Percentiles rank a stretch among this genome's conserved stretches.
phyloP scores from a whole-genome alignment of 1,140 invertebrate genomes.

The Acromyrmex charruanus region DNA sequence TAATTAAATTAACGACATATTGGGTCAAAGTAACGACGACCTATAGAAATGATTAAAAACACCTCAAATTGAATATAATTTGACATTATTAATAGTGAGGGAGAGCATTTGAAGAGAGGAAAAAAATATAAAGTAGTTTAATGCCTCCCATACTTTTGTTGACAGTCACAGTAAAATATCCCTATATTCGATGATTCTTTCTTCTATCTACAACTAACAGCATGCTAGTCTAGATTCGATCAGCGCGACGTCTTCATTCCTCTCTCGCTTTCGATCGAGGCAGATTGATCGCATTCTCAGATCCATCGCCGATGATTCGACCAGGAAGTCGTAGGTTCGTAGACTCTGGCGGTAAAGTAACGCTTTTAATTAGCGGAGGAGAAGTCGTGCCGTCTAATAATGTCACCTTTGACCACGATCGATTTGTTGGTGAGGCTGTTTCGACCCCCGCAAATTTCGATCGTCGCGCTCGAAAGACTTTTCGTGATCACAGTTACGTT shows the following conservation, averaged over 20 bases:
- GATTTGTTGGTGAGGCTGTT: not conserved
- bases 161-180: conserved; percentile 78
- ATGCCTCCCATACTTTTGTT: conserved; percentile 82
- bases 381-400: not conserved
- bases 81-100: not conserved
- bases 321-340: conserved; percentile 10
- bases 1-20: no score
- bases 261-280: not conserved
- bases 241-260: conserved; percentile 75
- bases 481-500: conserved; percentile 40
- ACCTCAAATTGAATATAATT: no score
- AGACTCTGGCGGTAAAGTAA: not conserved
- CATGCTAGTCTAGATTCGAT: conserved; percentile 80
- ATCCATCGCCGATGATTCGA: not conserved
- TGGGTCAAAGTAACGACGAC: no score
- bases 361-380: not conserved
- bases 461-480: conserved; percentile 23
- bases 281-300: not conserved
- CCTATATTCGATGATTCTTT: conserved; percentile 68
- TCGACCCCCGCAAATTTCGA: conserved; percentile 39
- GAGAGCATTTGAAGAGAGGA: conserved; percentile 24
- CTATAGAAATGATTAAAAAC: no score
- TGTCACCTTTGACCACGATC: not conserved
- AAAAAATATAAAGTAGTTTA: conserved; percentile 77
- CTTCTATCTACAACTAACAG: conserved; percentile 78